Base-by-base conservation (phyloP, 2,113 vertebrate genomes). In the Gnathonemus longibarbis region DNA sequence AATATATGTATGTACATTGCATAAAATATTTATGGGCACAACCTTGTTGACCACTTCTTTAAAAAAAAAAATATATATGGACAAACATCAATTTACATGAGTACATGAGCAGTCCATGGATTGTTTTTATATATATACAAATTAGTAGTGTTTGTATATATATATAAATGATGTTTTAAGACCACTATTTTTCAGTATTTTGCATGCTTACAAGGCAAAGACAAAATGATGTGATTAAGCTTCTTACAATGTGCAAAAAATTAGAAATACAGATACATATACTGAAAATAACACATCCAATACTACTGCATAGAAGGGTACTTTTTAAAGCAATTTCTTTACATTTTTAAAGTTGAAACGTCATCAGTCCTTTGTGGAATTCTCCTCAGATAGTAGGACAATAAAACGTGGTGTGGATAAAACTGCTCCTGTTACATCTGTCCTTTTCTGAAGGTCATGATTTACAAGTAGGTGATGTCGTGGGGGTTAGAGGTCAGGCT, bases 281-380 rank as follows among this genome's bases (percentile, higher is more conserved):
- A 87, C 27, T 77, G 49, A 80, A 90, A 94, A 92, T 95, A 66
- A 66, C 49, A 56, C 93, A 97, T 96, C 96, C 95, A 96, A 96
- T 95, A 96, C 96, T 95, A 97, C 98, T 99, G 98, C 98, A 99
- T 99, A 99, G 98, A 98, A 98, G 96, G 97, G 97, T 97, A 97
- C 97, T 97, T 97, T 97, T 97, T 97, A 97, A 98, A 98, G 97
- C 97, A 94, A 97, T 96, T 94, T 97, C 96, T 95, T 96, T 90
- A 91, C 94, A 90, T 88, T 89, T 77, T 88, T 42, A 93, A 94
- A 95, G 95, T 95, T 92, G 90, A 58, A 92, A 96, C 39, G 19
- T 19, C 35, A 39, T 19, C 35, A 77, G 87, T 88, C 53, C 11
- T 45, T 88, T n/a, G 53, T 21, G 39, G 53, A 46, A 45, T 88